Percentiles rank a stretch among this genome's conserved stretches.
These are phyloP conservation scores for Coccyzus lansbergi DNA, from an alignment of 2,797 vertebrate species.

Conservation along the genomic window DNA sequence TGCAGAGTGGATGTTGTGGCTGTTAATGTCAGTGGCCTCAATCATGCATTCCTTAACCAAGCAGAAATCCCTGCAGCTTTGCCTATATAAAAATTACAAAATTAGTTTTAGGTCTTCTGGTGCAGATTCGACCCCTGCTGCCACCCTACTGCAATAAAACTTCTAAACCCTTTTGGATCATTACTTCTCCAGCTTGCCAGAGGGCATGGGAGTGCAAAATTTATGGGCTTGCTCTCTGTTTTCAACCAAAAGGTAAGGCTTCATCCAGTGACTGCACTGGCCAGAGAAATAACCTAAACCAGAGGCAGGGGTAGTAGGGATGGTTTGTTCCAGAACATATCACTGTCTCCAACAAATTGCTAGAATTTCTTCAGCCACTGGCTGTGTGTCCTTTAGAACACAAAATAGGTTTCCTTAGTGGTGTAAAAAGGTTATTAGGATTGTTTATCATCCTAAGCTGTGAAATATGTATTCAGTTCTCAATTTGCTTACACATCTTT, in stretches of 20 bases:
- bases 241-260: not conserved
- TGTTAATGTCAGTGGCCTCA: slow-evolving; percentile 56
- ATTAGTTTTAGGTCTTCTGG: slow-evolving; percentile 33
- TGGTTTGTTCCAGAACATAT: not conserved
- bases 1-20: slow-evolving; percentile 33
- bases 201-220: not conserved
- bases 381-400: not conserved
- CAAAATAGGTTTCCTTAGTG: not conserved
- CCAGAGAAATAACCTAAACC: not conserved
- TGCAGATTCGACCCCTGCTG: slow-evolving; percentile 48
- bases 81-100: slow-evolving; percentile 37
- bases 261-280: not conserved
- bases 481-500: not conserved
- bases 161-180: slow-evolving; percentile 39
- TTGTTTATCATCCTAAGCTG: not conserved
- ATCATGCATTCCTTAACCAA: slow-evolving; percentile 55
- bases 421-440: not conserved
- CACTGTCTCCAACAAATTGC: not conserved
- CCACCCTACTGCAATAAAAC: not conserved
- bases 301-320: not conserved
- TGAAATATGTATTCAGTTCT: not conserved
- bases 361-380: not conserved
- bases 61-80: slow-evolving; percentile 62
- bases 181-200: slow-evolving; percentile 22
- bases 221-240: not conserved